phyloP scores from a whole-genome alignment of 2,797 vertebrate species.

The Danio kyathit region DNA sequence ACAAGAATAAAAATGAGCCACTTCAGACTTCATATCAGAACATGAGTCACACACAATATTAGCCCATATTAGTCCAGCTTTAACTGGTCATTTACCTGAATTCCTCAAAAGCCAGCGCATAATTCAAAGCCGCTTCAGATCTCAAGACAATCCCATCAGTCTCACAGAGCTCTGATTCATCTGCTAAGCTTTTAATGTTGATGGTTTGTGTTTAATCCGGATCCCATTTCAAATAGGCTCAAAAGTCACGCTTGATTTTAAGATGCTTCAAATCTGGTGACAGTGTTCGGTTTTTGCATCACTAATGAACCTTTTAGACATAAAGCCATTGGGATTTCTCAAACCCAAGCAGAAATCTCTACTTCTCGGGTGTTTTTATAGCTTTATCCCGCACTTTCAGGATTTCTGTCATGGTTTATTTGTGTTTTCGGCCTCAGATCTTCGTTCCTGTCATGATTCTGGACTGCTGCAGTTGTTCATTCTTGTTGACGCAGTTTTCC shows the following conservation, averaged over 20 bases:
- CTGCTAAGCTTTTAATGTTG: conserved; percentile 30
- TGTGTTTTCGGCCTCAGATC: neutral
- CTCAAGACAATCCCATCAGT: neutral
- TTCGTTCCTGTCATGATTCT: neutral
- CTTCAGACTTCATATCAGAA: neutral
- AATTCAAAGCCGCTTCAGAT: conserved; percentile 15
- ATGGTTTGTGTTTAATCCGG: conserved; percentile 11
- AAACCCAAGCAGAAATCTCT: no score
- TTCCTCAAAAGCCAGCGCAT: neutral
- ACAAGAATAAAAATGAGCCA: neutral
- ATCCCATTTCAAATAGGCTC: conserved; percentile 12
- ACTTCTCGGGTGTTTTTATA: no score
- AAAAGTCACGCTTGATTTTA: conserved; percentile 11
- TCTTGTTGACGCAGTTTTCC: neutral
- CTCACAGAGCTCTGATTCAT: conserved; percentile 19
- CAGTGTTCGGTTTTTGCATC: neutral
- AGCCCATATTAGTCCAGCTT: neutral
- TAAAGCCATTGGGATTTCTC: neutral
- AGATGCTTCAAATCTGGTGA: neutral
- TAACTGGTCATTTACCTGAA: neutral
- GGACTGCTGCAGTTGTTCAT: neutral
- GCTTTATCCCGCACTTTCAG: no score
- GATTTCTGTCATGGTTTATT: neutral
- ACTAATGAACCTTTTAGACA: neutral
- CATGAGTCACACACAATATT: conserved; percentile 4